Conservation (phyloP, 2,888 invertebrate species). For the Microchrysa polita region DNA sequence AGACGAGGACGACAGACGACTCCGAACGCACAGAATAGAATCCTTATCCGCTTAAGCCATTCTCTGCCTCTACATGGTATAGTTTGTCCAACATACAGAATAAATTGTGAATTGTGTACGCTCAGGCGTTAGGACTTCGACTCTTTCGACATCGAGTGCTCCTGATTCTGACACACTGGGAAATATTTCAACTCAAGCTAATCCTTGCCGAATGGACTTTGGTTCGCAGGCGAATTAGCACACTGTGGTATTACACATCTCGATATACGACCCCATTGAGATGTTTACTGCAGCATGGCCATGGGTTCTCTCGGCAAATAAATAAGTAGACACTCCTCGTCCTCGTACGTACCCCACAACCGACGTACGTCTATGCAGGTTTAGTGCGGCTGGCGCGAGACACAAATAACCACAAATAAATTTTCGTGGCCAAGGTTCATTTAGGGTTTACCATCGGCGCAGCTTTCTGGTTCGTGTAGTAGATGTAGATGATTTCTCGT, state of each 20-base stretch:
- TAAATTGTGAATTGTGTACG: conserved; percentile 3
- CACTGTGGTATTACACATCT: neutral
- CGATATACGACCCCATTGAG: neutral
- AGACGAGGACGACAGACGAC: neutral
- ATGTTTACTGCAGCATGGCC: neutral
- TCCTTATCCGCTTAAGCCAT: neutral
- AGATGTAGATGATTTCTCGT: too few relatives aligned
- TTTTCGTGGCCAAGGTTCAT: too few relatives aligned
- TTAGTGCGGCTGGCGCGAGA: too few relatives aligned
- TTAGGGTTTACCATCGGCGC: too few relatives aligned
- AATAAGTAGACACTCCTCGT: too few relatives aligned
- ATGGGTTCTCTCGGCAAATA: too few relatives aligned
- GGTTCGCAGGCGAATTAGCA: neutral
- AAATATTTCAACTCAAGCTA: conserved; percentile 33
- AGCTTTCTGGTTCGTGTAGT: too few relatives aligned
- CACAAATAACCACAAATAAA: too few relatives aligned
- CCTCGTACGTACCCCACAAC: too few relatives aligned
- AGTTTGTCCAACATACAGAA: conserved; percentile 7
- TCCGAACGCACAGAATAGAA: conserved; percentile 15
- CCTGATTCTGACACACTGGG: neutral
- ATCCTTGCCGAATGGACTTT: conserved; percentile 24
- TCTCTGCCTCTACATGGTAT: neutral
- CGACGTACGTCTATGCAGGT: too few relatives aligned
- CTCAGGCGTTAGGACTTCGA: too few relatives aligned
- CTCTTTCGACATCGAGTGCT: neutral